phyloP scores from a whole-genome alignment of 2,113 vertebrate species.

The Phyllostomus discolor region DNA sequence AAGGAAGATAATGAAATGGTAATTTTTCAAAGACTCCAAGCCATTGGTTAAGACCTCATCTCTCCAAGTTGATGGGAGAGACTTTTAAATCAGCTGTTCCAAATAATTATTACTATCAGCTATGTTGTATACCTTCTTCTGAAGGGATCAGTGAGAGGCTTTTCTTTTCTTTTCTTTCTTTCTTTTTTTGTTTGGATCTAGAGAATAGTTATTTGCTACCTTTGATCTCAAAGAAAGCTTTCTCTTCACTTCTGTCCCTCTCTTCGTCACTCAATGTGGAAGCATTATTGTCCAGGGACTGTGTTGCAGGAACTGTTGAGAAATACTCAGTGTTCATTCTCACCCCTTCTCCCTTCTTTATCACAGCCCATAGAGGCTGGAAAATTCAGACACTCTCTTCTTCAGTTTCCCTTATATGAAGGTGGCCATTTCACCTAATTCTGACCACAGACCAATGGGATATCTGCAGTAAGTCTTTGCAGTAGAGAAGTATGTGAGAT shows the following conservation, averaged over 20 bases:
- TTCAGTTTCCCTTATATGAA: neutral
- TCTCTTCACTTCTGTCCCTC: neutral
- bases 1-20: constrained; percentile 54
- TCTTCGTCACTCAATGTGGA: neutral
- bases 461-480: neutral
- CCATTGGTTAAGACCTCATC: constrained; percentile 22
- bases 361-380: neutral
- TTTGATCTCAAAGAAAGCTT: neutral
- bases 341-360: neutral
- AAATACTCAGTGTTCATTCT: neutral
- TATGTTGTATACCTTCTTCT: neutral
- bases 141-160: neutral
- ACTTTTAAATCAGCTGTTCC: constrained; percentile 1
- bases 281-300: neutral
- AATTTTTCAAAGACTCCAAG: constrained; percentile 58
- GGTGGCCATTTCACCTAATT: neutral
- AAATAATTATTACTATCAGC: neutral
- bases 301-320: neutral
- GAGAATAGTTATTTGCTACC: neutral
- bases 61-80: neutral
- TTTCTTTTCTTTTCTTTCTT: neutral
- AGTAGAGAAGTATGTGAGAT: neutral
- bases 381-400: neutral
- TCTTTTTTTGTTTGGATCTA: neutral
- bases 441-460: neutral